Percentiles rank a stretch among this genome's conserved stretches.
phyloP scores from a whole-genome alignment of 1,140 invertebrate species.

The Trichomalopsis sarcophagae region DNA sequence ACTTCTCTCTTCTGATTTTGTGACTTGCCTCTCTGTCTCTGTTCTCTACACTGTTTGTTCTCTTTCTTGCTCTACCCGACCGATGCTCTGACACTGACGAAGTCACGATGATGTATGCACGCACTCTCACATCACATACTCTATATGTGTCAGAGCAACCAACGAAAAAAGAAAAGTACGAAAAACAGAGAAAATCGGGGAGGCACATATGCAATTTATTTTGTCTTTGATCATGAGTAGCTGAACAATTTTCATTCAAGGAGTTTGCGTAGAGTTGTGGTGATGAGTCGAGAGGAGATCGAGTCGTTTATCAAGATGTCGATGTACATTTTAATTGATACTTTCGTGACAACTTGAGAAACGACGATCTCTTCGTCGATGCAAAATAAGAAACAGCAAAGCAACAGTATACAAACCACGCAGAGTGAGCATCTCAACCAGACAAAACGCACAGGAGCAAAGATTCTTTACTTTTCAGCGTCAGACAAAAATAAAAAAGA shows the following conservation, averaged over 20 bases:
- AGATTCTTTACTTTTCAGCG: not conserved
- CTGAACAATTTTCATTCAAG: not conserved
- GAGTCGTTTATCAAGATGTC: not conserved
- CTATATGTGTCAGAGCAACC: slow-evolving; percentile 21
- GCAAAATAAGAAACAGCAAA: not conserved
- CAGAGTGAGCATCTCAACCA: not conserved
- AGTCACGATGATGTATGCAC: slow-evolving; percentile 32
- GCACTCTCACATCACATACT: slow-evolving; percentile 9
- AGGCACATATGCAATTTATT: not conserved
- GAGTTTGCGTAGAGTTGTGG: not conserved
- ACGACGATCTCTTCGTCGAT: slow-evolving; percentile 17
- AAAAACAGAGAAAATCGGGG: slow-evolving; percentile 32
- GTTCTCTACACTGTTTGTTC: slow-evolving; percentile 27
- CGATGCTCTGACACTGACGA: slow-evolving; percentile 14
- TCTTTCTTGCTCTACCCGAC: slow-evolving; percentile 38
- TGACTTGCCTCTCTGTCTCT: slow-evolving; percentile 22
- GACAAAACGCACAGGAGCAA: not conserved
- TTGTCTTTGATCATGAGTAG: not conserved
- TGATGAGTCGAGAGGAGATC: not conserved
- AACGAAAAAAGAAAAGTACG: slow-evolving; percentile 25
- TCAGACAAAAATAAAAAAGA: slow-evolving; percentile 51
- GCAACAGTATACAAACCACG: not conserved
- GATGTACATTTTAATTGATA: not conserved
- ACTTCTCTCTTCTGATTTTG: slow-evolving; percentile 21
- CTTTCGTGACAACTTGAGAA: not conserved